These are phyloP conservation scores for Kryphioiulus occultus DNA, from an alignment of 2,888 invertebrate species.

Conservation along the genomic window DNA sequence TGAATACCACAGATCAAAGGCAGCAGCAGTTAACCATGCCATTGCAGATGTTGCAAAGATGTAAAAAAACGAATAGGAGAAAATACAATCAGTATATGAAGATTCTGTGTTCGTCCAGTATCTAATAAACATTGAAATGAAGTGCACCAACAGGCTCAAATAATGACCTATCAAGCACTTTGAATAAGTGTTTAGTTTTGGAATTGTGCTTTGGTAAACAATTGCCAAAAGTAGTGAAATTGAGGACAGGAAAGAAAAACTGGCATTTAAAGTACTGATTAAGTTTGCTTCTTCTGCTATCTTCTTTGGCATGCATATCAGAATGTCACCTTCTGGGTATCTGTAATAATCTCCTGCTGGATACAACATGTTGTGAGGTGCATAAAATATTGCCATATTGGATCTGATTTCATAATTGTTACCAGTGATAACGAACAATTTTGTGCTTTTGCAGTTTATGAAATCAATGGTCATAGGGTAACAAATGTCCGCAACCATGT, in stretches of 20 bases:
- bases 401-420: background rate
- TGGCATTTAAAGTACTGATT: background rate
- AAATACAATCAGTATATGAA: constrained; percentile 32
- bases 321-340: background rate
- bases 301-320: background rate
- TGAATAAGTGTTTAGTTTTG: constrained; percentile 20
- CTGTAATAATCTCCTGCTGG: constrained; percentile 37
- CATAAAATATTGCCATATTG: background rate
- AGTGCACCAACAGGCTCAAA: background rate
- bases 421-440: background rate
- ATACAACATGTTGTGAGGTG: constrained; percentile 4
- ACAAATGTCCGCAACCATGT: background rate
- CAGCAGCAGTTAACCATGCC: constrained; percentile 94
- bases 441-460: background rate
- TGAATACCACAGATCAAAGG: constrained; percentile 83
- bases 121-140: background rate
- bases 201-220: background rate
- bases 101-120: background rate
- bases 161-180: constrained; percentile 37
- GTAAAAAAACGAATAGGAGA: constrained; percentile 72
- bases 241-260: constrained; percentile 29
- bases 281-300: background rate
- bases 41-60: constrained; percentile 89
- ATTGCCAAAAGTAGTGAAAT: background rate
- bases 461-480: background rate